These are phyloP conservation scores for Upupa epops DNA, from an alignment of 2,113 vertebrate genomes.

Conservation along the genomic window DNA sequence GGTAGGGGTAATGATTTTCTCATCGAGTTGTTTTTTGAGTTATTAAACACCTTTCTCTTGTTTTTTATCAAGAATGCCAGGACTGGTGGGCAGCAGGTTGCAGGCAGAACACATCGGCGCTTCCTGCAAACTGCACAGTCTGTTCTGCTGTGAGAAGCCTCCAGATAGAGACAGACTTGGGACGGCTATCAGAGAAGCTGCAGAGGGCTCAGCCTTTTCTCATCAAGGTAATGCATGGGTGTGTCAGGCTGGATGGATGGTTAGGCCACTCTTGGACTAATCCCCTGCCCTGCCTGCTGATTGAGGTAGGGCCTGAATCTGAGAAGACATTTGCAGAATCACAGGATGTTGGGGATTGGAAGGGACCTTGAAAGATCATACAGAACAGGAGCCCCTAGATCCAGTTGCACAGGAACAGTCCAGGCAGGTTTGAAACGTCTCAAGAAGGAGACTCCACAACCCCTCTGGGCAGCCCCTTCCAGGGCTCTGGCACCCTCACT, in stretches of 20 bases:
- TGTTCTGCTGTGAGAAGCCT: slow-evolving; percentile 70
- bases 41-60: neutral
- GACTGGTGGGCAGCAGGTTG: slow-evolving; percentile 71
- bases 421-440: no score
- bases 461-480: no score
- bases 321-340: neutral
- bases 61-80: slow-evolving; percentile 67
- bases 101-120: slow-evolving; percentile 60
- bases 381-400: no score
- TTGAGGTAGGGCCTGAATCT: neutral
- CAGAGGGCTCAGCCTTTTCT: slow-evolving; percentile 71
- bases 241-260: neutral
- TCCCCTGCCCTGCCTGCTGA: no score
- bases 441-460: no score
- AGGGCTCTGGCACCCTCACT: no score
- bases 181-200: slow-evolving; percentile 59
- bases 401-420: no score
- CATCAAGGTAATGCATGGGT: slow-evolving; percentile 73
- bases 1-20: neutral
- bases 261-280: no score
- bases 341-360: no score
- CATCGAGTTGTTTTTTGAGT: neutral
- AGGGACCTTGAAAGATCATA: no score
- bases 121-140: slow-evolving; percentile 71
- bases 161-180: slow-evolving; percentile 47